These are phyloP conservation scores for Nothoprocta perdicaria DNA, from an alignment of 2,113 vertebrate genomes.

Conservation along the genomic window DNA sequence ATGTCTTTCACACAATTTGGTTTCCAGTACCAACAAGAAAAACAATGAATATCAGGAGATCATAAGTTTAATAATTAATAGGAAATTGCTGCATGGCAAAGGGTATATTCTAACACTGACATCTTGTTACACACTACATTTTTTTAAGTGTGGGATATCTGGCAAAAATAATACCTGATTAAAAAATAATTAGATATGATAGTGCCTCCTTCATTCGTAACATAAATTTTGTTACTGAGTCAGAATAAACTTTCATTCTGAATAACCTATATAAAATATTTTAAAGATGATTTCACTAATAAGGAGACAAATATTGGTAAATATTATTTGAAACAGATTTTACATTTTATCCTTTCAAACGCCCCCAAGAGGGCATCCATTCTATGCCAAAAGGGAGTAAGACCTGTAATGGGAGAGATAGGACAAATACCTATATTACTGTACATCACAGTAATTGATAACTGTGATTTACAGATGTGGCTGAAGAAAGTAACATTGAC, in stretches of 20 bases:
- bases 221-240: not conserved
- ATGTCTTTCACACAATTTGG: conserved; percentile 16
- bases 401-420: not conserved
- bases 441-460: not conserved
- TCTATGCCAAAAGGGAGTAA: not conserved
- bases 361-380: not conserved
- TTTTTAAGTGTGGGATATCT: not conserved
- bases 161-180: conserved; percentile 10
- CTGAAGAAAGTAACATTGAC: not conserved
- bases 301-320: not conserved
- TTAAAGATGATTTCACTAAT: not conserved
- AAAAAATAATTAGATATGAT: not conserved
- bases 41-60: conserved; percentile 27
- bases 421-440: not conserved
- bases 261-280: not conserved
- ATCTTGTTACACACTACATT: not conserved
- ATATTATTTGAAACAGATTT: not conserved
- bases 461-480: accelerated
- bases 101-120: not conserved
- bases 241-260: not conserved
- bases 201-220: not conserved
- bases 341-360: not conserved
- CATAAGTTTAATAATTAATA: conserved; percentile 43
- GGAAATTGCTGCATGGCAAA: conserved; percentile 10
- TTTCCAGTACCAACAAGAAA: conserved; percentile 6